Evolutionary conservation across 2,797 vertebrate genomes (phyloP).

Genomic region (Pangasius mekongensis): DNA sequence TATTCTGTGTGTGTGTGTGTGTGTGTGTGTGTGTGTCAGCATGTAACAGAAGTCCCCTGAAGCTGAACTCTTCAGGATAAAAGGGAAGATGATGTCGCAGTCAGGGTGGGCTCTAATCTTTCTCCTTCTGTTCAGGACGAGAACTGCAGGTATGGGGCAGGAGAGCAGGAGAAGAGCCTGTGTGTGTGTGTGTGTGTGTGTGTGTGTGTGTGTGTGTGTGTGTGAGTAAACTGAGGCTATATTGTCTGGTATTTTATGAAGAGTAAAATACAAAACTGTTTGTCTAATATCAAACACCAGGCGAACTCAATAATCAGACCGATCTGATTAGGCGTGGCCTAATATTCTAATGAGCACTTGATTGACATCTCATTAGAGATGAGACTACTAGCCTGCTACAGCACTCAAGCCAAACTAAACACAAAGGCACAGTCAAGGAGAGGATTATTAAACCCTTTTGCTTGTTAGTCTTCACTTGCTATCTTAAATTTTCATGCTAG

Average conservation of each 20-base stretch:
- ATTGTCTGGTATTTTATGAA: background rate
- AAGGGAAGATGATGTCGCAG: slow-evolving; percentile 57
- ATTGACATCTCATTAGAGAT: background rate
- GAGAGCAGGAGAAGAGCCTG: background rate
- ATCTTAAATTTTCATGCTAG: background rate
- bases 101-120: slow-evolving; percentile 56
- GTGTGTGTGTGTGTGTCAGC: background rate
- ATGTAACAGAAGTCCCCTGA: slow-evolving; percentile 19
- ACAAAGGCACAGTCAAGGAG: background rate
- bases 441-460: background rate
- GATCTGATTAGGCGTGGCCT: background rate
- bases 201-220: background rate
- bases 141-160: slow-evolving; percentile 60
- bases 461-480: background rate
- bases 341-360: slow-evolving; percentile 9
- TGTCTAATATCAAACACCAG: background rate
- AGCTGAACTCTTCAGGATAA: slow-evolving; percentile 20
- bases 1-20: background rate
- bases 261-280: background rate
- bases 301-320: background rate
- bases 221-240: background rate
- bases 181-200: background rate
- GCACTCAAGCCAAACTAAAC: background rate
- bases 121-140: slow-evolving; percentile 61
- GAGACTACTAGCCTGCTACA: background rate